Conservation (phyloP, 2,797 vertebrate genomes). For the Scolopax rusticola region DNA sequence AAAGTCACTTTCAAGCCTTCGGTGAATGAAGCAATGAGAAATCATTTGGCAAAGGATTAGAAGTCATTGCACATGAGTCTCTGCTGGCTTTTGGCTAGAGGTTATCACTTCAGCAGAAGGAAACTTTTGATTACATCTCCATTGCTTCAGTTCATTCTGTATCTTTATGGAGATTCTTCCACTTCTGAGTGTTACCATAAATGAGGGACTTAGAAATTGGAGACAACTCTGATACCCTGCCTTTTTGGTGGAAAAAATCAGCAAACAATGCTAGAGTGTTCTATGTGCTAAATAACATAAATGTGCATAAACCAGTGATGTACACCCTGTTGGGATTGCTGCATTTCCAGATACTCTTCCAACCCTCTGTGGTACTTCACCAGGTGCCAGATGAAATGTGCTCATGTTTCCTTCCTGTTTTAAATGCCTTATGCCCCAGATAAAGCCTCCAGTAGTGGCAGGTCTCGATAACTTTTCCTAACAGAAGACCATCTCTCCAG, state of each 20-base stretch:
- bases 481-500: not conserved
- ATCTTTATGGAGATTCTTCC: not conserved
- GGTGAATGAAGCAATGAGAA: not conserved
- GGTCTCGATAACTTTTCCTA: not conserved
- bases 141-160: not conserved
- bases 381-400: not conserved
- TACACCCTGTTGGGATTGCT: not conserved
- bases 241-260: not conserved
- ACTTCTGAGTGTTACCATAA: not conserved
- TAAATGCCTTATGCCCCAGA: not conserved
- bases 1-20: not conserved
- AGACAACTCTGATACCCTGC: not conserved
- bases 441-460: rapidly evolving
- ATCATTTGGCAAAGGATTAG: not conserved
- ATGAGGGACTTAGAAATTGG: not conserved
- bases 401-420: not conserved
- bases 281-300: not conserved
- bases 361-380: not conserved
- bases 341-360: not conserved
- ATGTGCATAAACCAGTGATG: too few species aligned
- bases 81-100: not conserved
- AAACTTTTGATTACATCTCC: not conserved
- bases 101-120: not conserved
- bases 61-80: not conserved
- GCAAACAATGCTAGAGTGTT: not conserved